Base-by-base conservation (phyloP, 2,888 invertebrate species). In the Andrena bicolor region DNA sequence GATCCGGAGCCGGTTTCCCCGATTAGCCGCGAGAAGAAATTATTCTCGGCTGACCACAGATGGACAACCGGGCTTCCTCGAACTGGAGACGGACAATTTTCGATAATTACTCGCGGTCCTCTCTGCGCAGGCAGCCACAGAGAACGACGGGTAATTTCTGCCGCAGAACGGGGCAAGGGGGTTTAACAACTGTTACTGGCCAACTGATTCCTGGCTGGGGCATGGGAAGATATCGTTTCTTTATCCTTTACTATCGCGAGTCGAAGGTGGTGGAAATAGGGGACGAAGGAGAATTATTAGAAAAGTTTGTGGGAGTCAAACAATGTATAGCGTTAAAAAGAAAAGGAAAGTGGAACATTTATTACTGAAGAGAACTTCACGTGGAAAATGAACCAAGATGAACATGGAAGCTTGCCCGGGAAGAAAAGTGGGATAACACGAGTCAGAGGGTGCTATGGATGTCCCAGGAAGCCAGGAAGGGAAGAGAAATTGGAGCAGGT, bases 1-100 rank as follows among this genome's bases (percentile, higher is more conserved):
- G 23, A 23, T 20, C 23, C 4, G 32, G 16, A 71, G 82, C 80
- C 69, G 75, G 82, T 74, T 80, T 75, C 75, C 56, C 74, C 80
- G 74, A 82, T 82, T 70, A 71, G 49, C 65, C 60, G 68, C 81
- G 80, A 63, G 41, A 80, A 70, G 73, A 26, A 80, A 75, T 71
- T 48, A 65, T 68, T 56, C 70, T 26, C 13, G 53, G 2, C 73
- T 13, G 73, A 74, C 82, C 80, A 20, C 80, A 81, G 73, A 41
- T 41, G 56, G 79, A 73, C 73, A 69, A 26, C 73, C 20, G 23
- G 41, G 23, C 64, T 82, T 82, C 82, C 66, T 35, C 70, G 82
- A 75, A 80, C 51, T 26, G 69, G 53, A 26, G 70, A 66, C 74
- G 53, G 41, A 71, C 82, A 66, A 75, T 80, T 80, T 75, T 75